Evolutionary conservation across 2,797 vertebrate genomes (phyloP), one percentile per base, ranked within the genome.

Genomic region (Helostoma temminkii): DNA sequence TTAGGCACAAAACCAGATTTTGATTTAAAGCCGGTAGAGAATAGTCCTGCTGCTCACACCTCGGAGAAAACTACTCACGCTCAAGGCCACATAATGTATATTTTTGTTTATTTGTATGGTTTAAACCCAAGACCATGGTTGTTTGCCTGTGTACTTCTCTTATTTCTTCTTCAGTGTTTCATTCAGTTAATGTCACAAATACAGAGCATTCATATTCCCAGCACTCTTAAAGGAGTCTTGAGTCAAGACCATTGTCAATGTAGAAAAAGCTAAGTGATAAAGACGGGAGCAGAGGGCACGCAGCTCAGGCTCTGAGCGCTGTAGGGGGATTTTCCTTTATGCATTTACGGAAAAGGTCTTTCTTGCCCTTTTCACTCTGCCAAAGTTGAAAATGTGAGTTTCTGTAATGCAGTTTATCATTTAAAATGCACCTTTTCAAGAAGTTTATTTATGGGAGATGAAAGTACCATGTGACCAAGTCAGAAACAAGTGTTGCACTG

Each of bases 361-460:
- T 50, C n/a, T 34, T 66, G 50, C 41, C 39, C 46, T 64, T 71
- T 66, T 72, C 37, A 19, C 56, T 57, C 41, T 14, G 46, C 30
- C 4, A 6, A 60, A 72, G 54, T 42, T 18, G 10, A 58, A 59
- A 39, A 52, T 60, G 21, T 16, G 37, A 69, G 26, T 66, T 82
- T 37, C 43, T 72, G 53, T 68, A 73, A 76, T 48, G 54, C 45
- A 74, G 46, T 67, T 70, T 65, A 66, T 82, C 42, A 67, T 74
- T 74, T 79, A 37, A 62, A 74, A 74, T 65, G 30, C 47, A 62
- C 39, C 21, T 70, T 36, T 53, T 68, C 22, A 65, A 47, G 49
- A 69, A 25, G 43, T 75, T 69, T 60, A 68, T 77, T 58, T 61
- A 41, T 57, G 45, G 46, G 7, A 28, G 21, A 48, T 53, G 46